A percentile compares a stretch with the other conserved stretches of the same genome.
phyloP scores from a whole-genome alignment of 2,888 invertebrate genomes.

The Synanthedon formicaeformis region DNA sequence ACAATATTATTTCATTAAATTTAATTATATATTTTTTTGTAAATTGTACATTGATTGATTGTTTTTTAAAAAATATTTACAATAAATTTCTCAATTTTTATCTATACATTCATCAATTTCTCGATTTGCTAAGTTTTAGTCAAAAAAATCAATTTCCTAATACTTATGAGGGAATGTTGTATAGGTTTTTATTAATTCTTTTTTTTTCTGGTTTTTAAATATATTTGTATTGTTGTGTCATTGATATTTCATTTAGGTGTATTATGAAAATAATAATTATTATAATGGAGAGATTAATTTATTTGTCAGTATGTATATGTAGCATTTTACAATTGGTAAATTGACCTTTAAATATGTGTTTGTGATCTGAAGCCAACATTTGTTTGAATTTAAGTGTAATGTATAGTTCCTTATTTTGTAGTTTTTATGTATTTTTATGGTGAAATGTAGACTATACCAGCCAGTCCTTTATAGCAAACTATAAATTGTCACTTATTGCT shows the following conservation, averaged over 20 bases:
- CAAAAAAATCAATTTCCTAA: conserved; percentile 27
- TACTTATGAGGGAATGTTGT: conserved; percentile 42
- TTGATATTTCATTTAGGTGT: conserved; percentile 61
- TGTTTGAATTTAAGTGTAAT: conserved; percentile 56
- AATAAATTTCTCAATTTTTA: conserved; percentile 32
- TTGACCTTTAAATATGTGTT: conserved; percentile 47
- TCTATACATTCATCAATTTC: conserved; percentile 35
- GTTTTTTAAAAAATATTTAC: conserved; percentile 37
- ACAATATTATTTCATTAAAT: conserved; percentile 31
- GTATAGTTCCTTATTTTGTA: conserved; percentile 68
- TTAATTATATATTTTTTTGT: conserved; percentile 1
- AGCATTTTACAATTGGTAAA: conserved; percentile 57
- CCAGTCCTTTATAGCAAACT: conserved; percentile 20
- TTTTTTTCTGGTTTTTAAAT: conserved; percentile 55
- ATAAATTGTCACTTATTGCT: conserved; percentile 42
- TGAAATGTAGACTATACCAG: conserved; percentile 6
- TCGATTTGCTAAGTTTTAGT: conserved; percentile 26
- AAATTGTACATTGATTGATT: conserved; percentile 13
- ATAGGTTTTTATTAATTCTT: conserved; percentile 53
- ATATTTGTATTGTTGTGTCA: conserved; percentile 51
- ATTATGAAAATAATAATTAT: conserved; percentile 19
- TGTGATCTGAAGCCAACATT: conserved; percentile 66
- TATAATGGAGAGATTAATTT: conserved; percentile 61
- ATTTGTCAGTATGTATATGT: conserved; percentile 54
- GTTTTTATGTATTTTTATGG: conserved; percentile 41